Base-by-base conservation (phyloP, 2,797 vertebrate species). In the Esox masquinongy region DNA sequence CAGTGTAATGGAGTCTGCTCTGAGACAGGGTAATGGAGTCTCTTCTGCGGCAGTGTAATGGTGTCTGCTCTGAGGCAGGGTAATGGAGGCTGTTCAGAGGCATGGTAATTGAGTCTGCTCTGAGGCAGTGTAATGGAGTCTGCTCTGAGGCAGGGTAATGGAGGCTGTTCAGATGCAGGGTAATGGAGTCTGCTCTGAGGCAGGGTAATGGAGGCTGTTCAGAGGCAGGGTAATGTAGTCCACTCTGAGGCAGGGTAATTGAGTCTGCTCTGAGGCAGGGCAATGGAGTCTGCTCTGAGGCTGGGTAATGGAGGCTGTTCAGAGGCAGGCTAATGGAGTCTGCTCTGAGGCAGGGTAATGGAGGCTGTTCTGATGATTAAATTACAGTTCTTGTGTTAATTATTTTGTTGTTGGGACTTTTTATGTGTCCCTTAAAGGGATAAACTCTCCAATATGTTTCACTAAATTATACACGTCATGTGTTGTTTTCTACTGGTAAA, bases 131-230 rank as follows among this genome's bases (percentile, higher is more conserved):
- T n/a, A 15, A 9, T 56, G 73, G 81, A 71, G 74, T 70, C 75
- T 76, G 84, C 80, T 84, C 82, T 63, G 75, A 84, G 80, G 75
- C 49, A 43, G 39, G 53, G 53, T 22, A 24, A 22, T 59, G n/a
- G 8, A 59, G 53, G 0, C 8, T 59, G 53, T 3, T 43, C 56
- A 11, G 56, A 22, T 1, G 11, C n/a, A 12, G 22, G 56, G 56
- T 24, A 12, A 12, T 59, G 22, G 22, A 59, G 22, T 0, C 2
- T 59, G 56, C 1, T 53, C 51, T n/a, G 51, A n/a, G 51, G 19
- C 51, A 53, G 51, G 51, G 19, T 19, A 53, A n/a, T 39, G 7
- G 7, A 39, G 36, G 2, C 5, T 43, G 39, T 1, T 43, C 39
- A 1, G 39, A 43, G 5, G 39, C 39, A 43, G 39, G 39, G 39